Evolutionary conservation across 37 sponge, comb jelly and placozoan genomes (phyloP).

Genomic region (Ephydatia muelleri): DNA sequence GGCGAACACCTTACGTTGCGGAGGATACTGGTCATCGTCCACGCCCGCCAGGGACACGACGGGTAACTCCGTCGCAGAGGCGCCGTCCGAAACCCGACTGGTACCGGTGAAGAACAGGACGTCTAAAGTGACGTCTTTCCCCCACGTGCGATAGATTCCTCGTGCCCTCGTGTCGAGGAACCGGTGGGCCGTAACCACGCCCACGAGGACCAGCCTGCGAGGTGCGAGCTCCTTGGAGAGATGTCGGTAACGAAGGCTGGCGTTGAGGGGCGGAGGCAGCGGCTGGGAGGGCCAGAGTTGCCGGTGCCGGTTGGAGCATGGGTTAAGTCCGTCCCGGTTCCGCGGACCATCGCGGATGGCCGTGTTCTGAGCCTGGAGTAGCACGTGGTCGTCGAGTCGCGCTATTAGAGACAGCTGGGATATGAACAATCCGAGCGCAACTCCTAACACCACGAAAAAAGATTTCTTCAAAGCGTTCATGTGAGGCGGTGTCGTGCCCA

Average conservation of each 20-base stretch:
- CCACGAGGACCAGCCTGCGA: constrained; percentile 60
- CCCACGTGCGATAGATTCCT: constrained; percentile 76
- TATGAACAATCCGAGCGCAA: background rate
- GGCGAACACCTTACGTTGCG: constrained; percentile 65
- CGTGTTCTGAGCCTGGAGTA: background rate
- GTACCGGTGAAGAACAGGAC: constrained; percentile 35
- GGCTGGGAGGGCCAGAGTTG: background rate
- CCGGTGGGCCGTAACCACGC: constrained; percentile 74
- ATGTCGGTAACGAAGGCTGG: background rate
- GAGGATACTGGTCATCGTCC: constrained; percentile 71
- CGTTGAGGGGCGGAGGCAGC: background rate
- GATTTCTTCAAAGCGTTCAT: background rate
- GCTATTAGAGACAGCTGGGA: background rate
- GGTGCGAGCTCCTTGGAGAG: constrained; percentile 42
- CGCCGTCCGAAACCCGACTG: background rate
- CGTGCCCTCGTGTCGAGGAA: constrained; percentile 66
- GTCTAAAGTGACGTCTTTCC: constrained; percentile 33
- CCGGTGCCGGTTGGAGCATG: no score
- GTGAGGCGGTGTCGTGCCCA: no score
- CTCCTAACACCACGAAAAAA: background rate
- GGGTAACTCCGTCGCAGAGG: constrained; percentile 21
- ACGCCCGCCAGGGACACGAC: constrained; percentile 62
- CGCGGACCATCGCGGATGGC: background rate
- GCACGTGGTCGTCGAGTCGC: background rate
- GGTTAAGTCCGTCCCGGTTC: no score